Conservation (phyloP, 2,113 vertebrate genomes). For the Dromaius novaehollandiae region DNA sequence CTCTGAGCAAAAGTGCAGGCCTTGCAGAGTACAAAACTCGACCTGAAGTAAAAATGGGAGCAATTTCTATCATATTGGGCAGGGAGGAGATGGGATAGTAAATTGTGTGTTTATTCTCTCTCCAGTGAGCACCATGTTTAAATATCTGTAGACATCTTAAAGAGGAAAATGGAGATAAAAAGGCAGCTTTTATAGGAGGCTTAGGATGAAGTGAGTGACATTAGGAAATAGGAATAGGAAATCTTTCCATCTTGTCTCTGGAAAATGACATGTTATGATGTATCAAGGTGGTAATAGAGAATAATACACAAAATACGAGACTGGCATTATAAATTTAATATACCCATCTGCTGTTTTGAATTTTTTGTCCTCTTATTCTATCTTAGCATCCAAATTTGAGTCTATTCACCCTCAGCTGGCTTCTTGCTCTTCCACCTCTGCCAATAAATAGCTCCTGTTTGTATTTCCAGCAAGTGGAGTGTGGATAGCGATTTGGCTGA, state of each 20-base stretch:
- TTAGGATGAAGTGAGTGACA: slow-evolving; percentile 9
- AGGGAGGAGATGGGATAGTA: slow-evolving; percentile 1
- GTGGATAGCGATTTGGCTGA: neutral
- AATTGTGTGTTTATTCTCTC: slow-evolving; percentile 34
- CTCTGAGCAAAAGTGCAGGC: neutral
- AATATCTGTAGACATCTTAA: slow-evolving; percentile 6
- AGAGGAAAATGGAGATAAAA: slow-evolving; percentile 50
- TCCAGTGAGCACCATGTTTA: slow-evolving; percentile 1
- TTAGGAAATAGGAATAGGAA: slow-evolving; percentile 11
- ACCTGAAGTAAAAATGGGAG: neutral
- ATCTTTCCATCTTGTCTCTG: neutral
- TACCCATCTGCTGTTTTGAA: neutral
- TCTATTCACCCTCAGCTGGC: neutral
- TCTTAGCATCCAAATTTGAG: neutral
- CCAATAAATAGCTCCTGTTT: neutral
- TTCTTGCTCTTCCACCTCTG: neutral
- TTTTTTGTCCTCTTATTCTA: neutral
- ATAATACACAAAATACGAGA: neutral
- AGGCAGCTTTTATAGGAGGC: slow-evolving; percentile 5
- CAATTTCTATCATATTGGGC: neutral
- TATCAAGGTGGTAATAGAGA: neutral
- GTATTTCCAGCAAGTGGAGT: neutral
- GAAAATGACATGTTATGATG: neutral
- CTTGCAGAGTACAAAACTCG: neutral
- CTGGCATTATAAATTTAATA: neutral